Percentiles rank a stretch among this genome's conserved stretches.
These are phyloP conservation scores for Galaxea fascicularis DNA, from an alignment of 92 coral and sea anemone species.

Conservation along the genomic window DNA sequence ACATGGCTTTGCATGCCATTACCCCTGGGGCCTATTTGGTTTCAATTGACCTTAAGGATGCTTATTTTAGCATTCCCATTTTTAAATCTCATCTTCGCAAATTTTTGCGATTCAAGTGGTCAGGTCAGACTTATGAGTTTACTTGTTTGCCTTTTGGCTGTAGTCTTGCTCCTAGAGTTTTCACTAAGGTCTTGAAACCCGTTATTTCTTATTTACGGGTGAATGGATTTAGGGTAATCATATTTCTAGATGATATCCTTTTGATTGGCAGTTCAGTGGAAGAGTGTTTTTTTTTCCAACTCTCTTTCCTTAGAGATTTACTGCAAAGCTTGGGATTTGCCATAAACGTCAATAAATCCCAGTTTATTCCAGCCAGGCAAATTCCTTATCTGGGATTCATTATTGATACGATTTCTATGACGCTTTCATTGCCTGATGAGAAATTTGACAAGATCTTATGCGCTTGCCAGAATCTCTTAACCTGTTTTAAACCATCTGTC, in stretches of 20 bases:
- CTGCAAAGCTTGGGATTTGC: conserved; percentile 42
- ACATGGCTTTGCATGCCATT: conserved; percentile 27
- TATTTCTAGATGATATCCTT: conserved; percentile 50
- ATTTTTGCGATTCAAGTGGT: conserved; percentile 67
- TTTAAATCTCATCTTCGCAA: conserved; percentile 47
- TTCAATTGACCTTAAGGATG: conserved; percentile 70
- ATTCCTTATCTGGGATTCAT: conserved; percentile 60
- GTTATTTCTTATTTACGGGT: conserved; percentile 29
- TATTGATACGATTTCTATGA: conserved; percentile 57
- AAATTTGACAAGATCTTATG: conserved; percentile 39
- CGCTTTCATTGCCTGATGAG: conserved; percentile 44
- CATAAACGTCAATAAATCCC: conserved; percentile 37
- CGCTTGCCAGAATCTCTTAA: not conserved
- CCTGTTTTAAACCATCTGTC: conserved; percentile 1
- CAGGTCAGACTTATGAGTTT: conserved; percentile 43
- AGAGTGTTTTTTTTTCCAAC: conserved; percentile 40
- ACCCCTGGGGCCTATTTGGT: conserved; percentile 63
- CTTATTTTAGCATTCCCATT: conserved; percentile 74
- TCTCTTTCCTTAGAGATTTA: not conserved
- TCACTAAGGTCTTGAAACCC: conserved; percentile 71
- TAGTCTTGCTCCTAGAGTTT: conserved; percentile 67
- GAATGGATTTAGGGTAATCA: conserved; percentile 34
- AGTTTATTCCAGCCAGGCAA: conserved; percentile 28
- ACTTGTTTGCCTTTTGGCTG: conserved; percentile 72
- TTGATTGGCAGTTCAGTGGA: conserved; percentile 30